These are phyloP conservation scores for Neodiprion fabricii DNA, from an alignment of 1,140 invertebrate species.

Conservation along the genomic window DNA sequence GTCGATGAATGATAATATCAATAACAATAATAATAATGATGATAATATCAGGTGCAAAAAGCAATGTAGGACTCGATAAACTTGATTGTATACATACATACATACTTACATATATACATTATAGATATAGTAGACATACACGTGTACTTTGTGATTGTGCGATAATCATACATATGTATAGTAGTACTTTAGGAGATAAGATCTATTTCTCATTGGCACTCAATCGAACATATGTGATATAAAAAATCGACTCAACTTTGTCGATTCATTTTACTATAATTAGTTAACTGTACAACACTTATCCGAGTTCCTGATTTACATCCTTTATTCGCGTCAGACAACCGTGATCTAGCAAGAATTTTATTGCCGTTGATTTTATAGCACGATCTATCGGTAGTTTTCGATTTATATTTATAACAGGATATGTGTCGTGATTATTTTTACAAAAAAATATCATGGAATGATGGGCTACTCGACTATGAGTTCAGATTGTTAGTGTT, in stretches of 20 bases:
- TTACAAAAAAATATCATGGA: too few relatives aligned
- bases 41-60: background rate
- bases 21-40: background rate
- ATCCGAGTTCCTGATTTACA: too few relatives aligned
- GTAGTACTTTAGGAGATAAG: conserved; percentile 26
- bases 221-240: conserved; percentile 24
- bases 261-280: conserved; percentile 15
- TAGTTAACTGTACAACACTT: conserved; percentile 8
- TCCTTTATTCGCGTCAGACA: conserved; percentile 31
- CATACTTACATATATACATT: too few relatives aligned
- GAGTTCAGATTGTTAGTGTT: too few relatives aligned
- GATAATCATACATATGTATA: conserved; percentile 29
- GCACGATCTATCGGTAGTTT: too few relatives aligned
- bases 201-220: background rate
- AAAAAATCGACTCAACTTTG: conserved; percentile 23
- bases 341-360: conserved; percentile 27
- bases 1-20: background rate
- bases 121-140: too few relatives aligned
- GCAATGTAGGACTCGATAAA: background rate
- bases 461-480: too few relatives aligned
- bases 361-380: too few relatives aligned
- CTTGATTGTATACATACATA: too few relatives aligned
- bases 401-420: too few relatives aligned
- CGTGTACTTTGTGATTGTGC: conserved; percentile 26
- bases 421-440: too few relatives aligned